Percentiles rank a stretch among this genome's conserved stretches.
phyloP scores from a whole-genome alignment of 2,113 vertebrate genomes.

The Bubo scandiacus region DNA sequence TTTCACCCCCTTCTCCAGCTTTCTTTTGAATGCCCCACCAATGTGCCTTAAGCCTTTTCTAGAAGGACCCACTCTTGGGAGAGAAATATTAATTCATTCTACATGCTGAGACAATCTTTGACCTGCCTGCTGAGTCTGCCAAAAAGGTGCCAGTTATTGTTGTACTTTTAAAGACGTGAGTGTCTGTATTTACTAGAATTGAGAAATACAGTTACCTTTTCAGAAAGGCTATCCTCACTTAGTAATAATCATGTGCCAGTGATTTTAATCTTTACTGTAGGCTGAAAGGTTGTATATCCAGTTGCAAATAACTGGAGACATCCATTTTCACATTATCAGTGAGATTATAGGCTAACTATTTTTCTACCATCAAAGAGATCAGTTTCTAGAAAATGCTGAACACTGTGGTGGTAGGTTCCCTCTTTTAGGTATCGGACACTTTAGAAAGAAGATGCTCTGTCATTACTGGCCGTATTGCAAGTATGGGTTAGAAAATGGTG shows the following conservation, averaged over 20 bases:
- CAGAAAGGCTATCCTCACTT: conserved; percentile 3
- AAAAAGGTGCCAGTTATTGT: conserved; percentile 48
- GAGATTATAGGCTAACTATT: neutral
- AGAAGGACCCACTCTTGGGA: conserved; percentile 39
- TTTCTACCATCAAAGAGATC: neutral
- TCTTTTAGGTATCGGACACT: neutral
- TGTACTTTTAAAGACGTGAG: neutral
- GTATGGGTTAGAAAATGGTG: neutral
- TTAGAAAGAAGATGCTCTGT: neutral
- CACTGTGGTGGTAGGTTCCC: neutral
- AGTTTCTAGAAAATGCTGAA: neutral
- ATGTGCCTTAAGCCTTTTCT: conserved; percentile 57
- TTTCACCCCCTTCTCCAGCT: neutral
- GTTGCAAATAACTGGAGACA: neutral
- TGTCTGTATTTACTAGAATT: conserved; percentile 23
- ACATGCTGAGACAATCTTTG: conserved; percentile 59
- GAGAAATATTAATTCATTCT: conserved; percentile 37
- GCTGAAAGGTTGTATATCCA: neutral
- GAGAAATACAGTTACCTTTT: conserved; percentile 29
- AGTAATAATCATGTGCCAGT: neutral
- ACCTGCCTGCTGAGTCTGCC: conserved; percentile 56
- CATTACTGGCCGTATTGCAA: neutral
- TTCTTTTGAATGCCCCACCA: conserved; percentile 54
- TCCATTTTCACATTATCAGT: neutral
- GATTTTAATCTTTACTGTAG: neutral